Evolutionary conservation across 2,797 vertebrate species (phyloP).

Genomic region (Balearica regulorum): DNA sequence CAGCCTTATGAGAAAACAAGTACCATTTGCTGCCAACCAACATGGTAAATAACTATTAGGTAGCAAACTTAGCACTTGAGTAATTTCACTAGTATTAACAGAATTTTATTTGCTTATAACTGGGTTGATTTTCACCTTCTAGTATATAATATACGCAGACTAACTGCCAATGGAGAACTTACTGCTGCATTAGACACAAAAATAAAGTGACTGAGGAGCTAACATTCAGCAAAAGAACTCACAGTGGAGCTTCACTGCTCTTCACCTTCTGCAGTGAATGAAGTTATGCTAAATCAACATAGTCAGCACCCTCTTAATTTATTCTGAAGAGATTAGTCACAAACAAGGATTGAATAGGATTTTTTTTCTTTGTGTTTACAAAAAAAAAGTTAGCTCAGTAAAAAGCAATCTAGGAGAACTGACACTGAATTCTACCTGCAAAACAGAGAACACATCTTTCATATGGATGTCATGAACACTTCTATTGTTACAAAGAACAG

Average conservation of each 20-base stretch:
- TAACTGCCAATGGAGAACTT: not conserved
- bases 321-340: not conserved
- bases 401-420: not conserved
- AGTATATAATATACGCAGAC: not conserved
- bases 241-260: not conserved
- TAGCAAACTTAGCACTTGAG: not conserved
- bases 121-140: not conserved
- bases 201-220: not conserved
- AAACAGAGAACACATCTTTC: not conserved
- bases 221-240: not conserved
- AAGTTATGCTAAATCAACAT: not conserved
- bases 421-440: not conserved
- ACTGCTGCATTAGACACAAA: not conserved
- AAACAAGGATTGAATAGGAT: not conserved
- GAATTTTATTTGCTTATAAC: not conserved
- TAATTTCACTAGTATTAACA: not conserved
- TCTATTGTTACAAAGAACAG: not conserved
- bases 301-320: not conserved
- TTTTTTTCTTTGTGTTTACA: not conserved
- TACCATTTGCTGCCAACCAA: not conserved
- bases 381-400: not conserved
- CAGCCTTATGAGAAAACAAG: not conserved
- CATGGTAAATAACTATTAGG: not conserved
- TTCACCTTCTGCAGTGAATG: not conserved
- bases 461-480: not conserved